These are phyloP conservation scores for Drosophila diplacantha DNA, from an alignment of 2,888 invertebrate species.

Conservation along the genomic window DNA sequence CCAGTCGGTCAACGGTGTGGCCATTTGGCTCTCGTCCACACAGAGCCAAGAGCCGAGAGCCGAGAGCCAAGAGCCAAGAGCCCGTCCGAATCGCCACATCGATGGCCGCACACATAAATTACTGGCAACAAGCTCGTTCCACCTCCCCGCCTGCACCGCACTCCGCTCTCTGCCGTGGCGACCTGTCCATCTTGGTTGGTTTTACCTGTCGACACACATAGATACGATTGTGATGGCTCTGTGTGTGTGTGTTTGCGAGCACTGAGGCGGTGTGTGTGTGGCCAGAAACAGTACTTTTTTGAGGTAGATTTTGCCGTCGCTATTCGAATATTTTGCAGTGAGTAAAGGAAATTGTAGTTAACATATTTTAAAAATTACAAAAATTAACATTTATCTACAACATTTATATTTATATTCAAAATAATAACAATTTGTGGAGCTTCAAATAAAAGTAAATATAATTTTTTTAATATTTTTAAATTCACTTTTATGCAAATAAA, in stretches of 20 bases:
- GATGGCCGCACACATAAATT: conserved; percentile 65
- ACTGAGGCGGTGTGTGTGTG: conserved; percentile 8
- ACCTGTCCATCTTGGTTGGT: conserved; percentile 42
- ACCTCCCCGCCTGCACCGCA: neutral
- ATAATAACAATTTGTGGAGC: neutral
- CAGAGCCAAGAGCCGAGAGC: conserved; percentile 8
- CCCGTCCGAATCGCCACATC: conserved; percentile 26
- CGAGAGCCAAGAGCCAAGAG: conserved; percentile 11
- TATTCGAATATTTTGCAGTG: conserved; percentile 12
- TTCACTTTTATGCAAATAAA: too few relatives aligned
- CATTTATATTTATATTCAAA: neutral
- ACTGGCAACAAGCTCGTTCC: conserved; percentile 38
- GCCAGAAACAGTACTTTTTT: conserved; percentile 30
- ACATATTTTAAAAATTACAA: neutral
- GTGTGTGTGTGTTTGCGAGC: neutral
- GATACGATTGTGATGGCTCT: conserved; percentile 22
- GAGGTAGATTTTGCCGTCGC: conserved; percentile 56
- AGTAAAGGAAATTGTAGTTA: neutral
- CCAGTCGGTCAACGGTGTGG: conserved; percentile 59
- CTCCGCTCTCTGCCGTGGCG: conserved; percentile 1
- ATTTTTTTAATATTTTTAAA: neutral
- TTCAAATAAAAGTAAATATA: neutral
- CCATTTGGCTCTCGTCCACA: conserved; percentile 38
- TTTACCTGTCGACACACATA: conserved; percentile 58
- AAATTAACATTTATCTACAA: neutral